These are phyloP conservation scores for Clinocottus analis DNA, from an alignment of 2,113 vertebrate genomes.

Conservation along the genomic window DNA sequence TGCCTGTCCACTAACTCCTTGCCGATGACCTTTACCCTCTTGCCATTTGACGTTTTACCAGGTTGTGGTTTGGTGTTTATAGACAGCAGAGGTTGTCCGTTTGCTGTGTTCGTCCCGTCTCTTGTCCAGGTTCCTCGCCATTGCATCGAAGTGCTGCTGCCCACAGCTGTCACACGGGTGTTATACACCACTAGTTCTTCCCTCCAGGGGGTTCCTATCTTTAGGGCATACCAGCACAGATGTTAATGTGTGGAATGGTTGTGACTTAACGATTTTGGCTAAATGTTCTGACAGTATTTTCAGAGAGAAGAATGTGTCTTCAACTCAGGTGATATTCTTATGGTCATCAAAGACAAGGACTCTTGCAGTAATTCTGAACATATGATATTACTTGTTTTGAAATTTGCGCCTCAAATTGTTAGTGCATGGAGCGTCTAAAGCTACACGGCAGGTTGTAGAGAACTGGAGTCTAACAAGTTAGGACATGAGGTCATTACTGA, in stretches of 20 bases:
- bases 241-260: constrained; percentile 43
- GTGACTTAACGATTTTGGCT: constrained; percentile 2
- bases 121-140: constrained; percentile 17
- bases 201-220: constrained; percentile 27
- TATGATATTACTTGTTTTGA: constrained; percentile 24
- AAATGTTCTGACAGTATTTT: constrained; percentile 22
- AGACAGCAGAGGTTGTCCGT: not conserved
- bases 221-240: constrained; percentile 10
- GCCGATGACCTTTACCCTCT: constrained; percentile 22
- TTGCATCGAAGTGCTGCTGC: constrained; percentile 38
- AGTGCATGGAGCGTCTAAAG: constrained; percentile 24
- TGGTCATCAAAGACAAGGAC: constrained; percentile 25
- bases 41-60: not conserved
- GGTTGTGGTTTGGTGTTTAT: constrained; percentile 13
- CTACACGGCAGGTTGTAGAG: not conserved
- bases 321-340: constrained; percentile 13
- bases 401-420: constrained; percentile 38
- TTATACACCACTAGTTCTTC: constrained; percentile 29
- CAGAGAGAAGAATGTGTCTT: constrained; percentile 4
- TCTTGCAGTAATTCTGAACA: not conserved
- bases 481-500: constrained; percentile 68
- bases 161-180: constrained; percentile 27
- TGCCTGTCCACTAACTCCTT: not conserved
- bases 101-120: constrained; percentile 9
- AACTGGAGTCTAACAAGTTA: constrained; percentile 56